A percentile compares a stretch with the other conserved stretches of the same genome.
Conservation (phyloP, 2,797 vertebrate genomes). For the Phrynocephalus forsythii region DNA sequence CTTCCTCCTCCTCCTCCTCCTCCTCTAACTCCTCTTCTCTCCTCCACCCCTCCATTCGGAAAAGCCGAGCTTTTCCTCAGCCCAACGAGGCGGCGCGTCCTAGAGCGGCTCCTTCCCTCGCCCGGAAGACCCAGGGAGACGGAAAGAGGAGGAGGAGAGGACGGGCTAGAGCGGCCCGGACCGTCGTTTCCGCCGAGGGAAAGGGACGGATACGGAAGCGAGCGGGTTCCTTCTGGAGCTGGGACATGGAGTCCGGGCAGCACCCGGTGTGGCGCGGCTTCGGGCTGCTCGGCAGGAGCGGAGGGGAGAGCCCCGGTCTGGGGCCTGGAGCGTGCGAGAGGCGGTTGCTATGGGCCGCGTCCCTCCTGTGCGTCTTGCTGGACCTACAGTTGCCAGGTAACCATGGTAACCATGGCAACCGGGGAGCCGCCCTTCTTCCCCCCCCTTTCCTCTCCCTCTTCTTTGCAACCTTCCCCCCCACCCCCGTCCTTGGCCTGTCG, state of each 20-base stretch:
- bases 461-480: background rate
- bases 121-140: background rate
- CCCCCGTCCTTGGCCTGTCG: background rate
- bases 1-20: background rate
- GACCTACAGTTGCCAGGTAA: slow-evolving; percentile 87
- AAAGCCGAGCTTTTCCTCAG: too few relatives aligned
- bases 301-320: slow-evolving; percentile 72
- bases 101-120: background rate
- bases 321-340: slow-evolving; percentile 79
- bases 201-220: slow-evolving; percentile 30
- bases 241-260: slow-evolving; percentile 77
- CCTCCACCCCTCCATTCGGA: too few relatives aligned
- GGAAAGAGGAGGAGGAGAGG: background rate
- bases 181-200: background rate
- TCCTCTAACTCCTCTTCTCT: background rate
- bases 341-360: slow-evolving; percentile 78
- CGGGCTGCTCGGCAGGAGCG: background rate
- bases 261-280: slow-evolving; percentile 41
- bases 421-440: background rate
- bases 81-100: background rate
- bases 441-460: background rate
- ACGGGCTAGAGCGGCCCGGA: background rate
- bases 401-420: background rate
- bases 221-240: slow-evolving; percentile 15
- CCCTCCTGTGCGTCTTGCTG: slow-evolving; percentile 85